Percentiles rank a stretch among this genome's conserved stretches.
Conservation (phyloP, 2,113 vertebrate species). For the Eolophus roseicapilla region DNA sequence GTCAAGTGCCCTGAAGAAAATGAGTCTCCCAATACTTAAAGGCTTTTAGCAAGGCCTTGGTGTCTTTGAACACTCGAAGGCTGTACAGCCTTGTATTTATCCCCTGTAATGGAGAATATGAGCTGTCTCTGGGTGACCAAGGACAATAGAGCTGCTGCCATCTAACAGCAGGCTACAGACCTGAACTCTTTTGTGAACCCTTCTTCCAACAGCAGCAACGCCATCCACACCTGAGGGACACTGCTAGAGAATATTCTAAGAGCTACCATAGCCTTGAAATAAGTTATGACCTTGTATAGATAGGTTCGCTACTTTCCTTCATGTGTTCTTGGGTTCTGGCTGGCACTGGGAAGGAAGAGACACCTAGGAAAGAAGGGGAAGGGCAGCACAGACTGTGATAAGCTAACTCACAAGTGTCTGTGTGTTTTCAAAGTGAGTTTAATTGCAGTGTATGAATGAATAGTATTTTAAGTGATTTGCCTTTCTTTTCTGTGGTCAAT, state of each 20-base stretch:
- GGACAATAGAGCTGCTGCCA: not conserved
- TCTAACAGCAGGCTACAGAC: not conserved
- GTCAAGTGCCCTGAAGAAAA: not conserved
- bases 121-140: not conserved
- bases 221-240: not conserved
- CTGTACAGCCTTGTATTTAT: not conserved
- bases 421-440: not conserved
- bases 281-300: not conserved
- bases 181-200: not conserved
- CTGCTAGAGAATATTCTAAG: not conserved
- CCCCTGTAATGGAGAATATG: not conserved
- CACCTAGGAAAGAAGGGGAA: not conserved
- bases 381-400: not conserved
- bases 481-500: not conserved
- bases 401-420: not conserved
- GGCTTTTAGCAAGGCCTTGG: not conserved
- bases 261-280: not conserved
- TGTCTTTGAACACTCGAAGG: not conserved
- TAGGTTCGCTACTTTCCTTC: not conserved
- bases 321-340: not conserved
- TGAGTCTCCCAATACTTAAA: rapidly evolving
- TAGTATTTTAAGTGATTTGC: not conserved
- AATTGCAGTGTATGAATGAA: not conserved
- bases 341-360: not conserved
- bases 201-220: not conserved